Conservation (phyloP, 1,140 invertebrate species). For the Batillaria attramentaria region DNA sequence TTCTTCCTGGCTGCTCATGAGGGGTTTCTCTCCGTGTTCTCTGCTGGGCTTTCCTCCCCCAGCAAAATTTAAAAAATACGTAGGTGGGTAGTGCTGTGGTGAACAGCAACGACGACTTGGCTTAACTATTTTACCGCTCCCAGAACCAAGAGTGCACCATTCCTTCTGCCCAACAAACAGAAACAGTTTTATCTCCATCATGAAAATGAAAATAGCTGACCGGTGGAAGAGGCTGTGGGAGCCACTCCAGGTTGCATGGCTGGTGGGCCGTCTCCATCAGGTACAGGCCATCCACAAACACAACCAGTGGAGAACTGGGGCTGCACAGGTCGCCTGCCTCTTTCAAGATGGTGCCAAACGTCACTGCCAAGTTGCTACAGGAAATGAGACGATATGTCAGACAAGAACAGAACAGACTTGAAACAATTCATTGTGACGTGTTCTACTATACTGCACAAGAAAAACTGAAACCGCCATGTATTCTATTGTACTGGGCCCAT, state of each 20-base stretch:
- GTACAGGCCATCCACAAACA: constrained; percentile 71
- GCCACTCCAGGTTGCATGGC: constrained; percentile 66
- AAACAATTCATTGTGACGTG: too few species aligned
- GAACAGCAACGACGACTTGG: too few species aligned
- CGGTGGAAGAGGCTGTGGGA: constrained; percentile 60
- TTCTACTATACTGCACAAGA: too few species aligned
- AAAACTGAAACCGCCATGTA: too few species aligned
- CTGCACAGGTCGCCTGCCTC: constrained; percentile 52
- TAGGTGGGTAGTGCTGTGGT: too few species aligned
- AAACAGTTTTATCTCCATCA: neutral
- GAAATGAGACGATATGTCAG: too few species aligned
- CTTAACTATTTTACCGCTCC: neutral
- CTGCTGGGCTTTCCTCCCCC: neutral
- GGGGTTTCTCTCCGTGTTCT: neutral
- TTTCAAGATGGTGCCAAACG: constrained; percentile 58
- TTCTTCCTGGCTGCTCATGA: too few species aligned
- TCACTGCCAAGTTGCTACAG: constrained; percentile 57
- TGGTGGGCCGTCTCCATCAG: constrained; percentile 63
- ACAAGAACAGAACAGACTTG: too few species aligned
- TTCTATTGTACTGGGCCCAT: too few species aligned
- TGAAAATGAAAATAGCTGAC: constrained; percentile 40
- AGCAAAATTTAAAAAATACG: neutral
- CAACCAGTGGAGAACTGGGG: constrained; percentile 53
- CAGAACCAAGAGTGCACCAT: neutral
- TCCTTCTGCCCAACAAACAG: neutral